A percentile compares a stretch with the other conserved stretches of the same genome.
phyloP scores from a whole-genome alignment of 1,140 invertebrate species.

The Laupala kohalensis region DNA sequence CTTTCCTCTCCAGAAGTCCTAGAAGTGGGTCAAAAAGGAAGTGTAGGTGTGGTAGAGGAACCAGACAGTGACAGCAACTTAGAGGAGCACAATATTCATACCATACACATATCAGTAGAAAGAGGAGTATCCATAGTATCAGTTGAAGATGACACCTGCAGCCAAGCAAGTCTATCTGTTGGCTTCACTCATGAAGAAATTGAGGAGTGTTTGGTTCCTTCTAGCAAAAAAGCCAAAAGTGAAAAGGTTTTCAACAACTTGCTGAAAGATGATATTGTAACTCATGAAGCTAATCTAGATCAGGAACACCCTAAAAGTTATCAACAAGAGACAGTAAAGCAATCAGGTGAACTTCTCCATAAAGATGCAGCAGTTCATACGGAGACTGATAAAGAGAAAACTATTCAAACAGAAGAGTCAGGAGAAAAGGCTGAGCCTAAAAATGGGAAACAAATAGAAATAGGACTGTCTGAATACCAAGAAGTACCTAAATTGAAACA shows the following conservation, averaged over 20 bases:
- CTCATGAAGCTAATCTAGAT: background rate
- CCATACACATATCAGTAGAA: conserved; percentile 26
- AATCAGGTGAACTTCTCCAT: background rate
- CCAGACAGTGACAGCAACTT: conserved; percentile 18
- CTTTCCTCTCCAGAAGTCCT: background rate
- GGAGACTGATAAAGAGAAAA: background rate
- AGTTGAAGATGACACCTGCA: conserved; percentile 45
- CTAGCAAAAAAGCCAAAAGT: background rate
- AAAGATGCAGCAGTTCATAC: background rate
- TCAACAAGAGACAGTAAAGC: background rate
- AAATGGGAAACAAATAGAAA: background rate
- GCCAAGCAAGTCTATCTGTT: conserved; percentile 32
- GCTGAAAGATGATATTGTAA: background rate
- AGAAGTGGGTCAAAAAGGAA: conserved; percentile 1
- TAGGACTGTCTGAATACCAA: background rate
- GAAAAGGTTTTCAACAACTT: background rate
- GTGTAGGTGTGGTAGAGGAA: conserved; percentile 32
- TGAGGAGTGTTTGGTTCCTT: background rate
- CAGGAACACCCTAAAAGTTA: background rate
- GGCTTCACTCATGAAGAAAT: conserved; percentile 42
- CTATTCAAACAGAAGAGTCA: background rate
- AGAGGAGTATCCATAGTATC: conserved; percentile 48
- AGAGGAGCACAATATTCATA: conserved; percentile 15
- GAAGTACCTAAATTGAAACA: background rate
- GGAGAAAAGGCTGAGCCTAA: background rate